Percentiles rank a stretch among this genome's conserved stretches.
Conservation (phyloP, 2,113 vertebrate species). For the Pagrus major region DNA sequence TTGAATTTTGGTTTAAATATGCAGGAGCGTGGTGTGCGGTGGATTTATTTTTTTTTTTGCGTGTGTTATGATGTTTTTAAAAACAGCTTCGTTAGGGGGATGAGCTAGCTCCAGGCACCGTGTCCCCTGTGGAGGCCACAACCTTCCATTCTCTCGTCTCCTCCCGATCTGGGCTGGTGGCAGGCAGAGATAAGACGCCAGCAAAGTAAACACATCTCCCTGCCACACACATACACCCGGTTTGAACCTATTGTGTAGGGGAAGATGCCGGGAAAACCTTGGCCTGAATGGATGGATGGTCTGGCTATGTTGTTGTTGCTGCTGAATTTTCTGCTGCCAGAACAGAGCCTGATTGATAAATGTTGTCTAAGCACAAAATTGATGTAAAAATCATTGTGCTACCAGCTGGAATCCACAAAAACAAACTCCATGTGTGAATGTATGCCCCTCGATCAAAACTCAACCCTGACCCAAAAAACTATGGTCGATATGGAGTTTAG, state of each 20-base stretch:
- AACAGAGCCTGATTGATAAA: conserved; percentile 37
- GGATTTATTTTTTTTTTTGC: conserved; percentile 19
- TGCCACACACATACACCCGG: background rate
- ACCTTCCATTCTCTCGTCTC: conserved; percentile 13
- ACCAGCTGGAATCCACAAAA: conserved; percentile 10
- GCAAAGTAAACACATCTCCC: conserved; percentile 44
- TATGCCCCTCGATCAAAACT: conserved; percentile 1
- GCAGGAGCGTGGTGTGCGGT: background rate
- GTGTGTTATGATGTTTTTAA: conserved; percentile 21
- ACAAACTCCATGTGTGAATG: conserved; percentile 9
- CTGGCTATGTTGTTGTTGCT: background rate
- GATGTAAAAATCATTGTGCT: conserved; percentile 39
- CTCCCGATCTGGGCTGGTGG: conserved; percentile 26
- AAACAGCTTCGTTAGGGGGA: conserved; percentile 33
- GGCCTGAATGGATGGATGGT: conserved; percentile 21
- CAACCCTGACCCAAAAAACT: background rate
- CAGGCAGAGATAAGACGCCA: conserved; percentile 58
- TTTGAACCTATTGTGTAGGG: conserved; percentile 10
- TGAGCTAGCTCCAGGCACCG: background rate
- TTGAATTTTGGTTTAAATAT: conserved; percentile 29
- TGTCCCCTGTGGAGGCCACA: conserved; percentile 23
- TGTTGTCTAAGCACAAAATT: conserved; percentile 32
- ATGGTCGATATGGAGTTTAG: background rate
- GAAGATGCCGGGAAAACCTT: conserved; percentile 18
- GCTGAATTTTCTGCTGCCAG: conserved; percentile 30